These are phyloP conservation scores for Argyrosomus japonicus DNA, from an alignment of 2,113 vertebrate genomes.

Conservation along the genomic window DNA sequence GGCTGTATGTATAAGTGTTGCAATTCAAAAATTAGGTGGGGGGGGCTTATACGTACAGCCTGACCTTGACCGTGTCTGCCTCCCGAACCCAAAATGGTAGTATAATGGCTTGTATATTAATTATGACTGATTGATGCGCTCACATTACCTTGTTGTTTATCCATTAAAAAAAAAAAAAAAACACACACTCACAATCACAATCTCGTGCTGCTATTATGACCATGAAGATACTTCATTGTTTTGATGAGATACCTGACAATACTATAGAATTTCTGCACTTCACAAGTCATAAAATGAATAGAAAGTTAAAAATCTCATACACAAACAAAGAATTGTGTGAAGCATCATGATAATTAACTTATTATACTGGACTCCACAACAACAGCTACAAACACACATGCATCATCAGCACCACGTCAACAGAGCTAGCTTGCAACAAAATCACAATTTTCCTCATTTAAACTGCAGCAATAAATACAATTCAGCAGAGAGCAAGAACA, in stretches of 20 bases:
- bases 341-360: not conserved
- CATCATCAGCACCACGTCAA: too few species aligned
- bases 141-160: not conserved
- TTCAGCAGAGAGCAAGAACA: not conserved
- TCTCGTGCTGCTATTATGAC: not conserved
- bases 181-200: too few species aligned
- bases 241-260: not conserved
- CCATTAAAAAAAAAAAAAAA: not conserved
- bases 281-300: not conserved
- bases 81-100: too few species aligned
- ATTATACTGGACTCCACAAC: not conserved
- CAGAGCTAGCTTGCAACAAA: too few species aligned
- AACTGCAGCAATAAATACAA: slow-evolving; percentile 17
- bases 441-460: not conserved
- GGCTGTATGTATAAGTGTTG: too few species aligned
- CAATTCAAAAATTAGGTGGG: too few species aligned
- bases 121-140: not conserved
- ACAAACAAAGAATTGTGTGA: not conserved
- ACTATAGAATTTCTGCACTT: not conserved
- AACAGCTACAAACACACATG: not conserved
- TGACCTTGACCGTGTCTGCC: too few species aligned
- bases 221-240: not conserved
- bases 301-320: not conserved
- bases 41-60: too few species aligned
- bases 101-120: not conserved